Base-by-base conservation (phyloP, 1,140 invertebrate genomes). In the Phymastichus coffea region DNA sequence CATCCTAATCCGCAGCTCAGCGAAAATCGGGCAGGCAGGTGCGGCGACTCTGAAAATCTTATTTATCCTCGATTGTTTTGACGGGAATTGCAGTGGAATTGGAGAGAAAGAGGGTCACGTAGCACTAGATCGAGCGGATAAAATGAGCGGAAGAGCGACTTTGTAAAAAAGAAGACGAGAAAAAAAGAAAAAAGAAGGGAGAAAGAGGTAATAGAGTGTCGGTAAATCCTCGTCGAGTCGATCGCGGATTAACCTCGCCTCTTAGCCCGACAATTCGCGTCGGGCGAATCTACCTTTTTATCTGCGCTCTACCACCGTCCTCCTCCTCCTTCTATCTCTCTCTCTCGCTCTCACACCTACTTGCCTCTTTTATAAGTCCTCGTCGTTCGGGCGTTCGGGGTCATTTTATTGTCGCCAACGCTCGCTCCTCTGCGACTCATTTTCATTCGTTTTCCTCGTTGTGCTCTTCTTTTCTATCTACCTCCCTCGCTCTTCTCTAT, bases 181-280 rank as follows among this genome's bases (percentile, higher is more conserved):
- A n/a, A n/a, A n/a, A n/a, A n/a, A n/a, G n/a, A n/a, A n/a, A n/a
- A n/a, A n/a, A n/a, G n/a, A n/a, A n/a, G n/a, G n/a, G n/a, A n/a
- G n/a, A n/a, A 61, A 61, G 46, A 33, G 59, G 46, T 61, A 55
- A 61, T 61, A 61, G 59, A 61, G 59, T 55, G 59, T 56, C 59
- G 52, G 59, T 56, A 56, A 61, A 61, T 61, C 52, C 52, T 35
- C 59, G 26, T 40, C 23, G 43, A 60, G 51, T 60, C 52, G 52
- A 61, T 61, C 59, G 30, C 22, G 59, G 54, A 62, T 57, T 59
- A 56, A 57, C 58, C 57, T 63, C 37, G 23, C 56, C 56, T 63
- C 55, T 57, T 58, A 59, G 48, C 30, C 43, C 14, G 20, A 23
- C 19, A 49, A 51, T 43, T 51, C 38, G 47, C 38, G 35, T 14